phyloP scores from a whole-genome alignment of 2,797 vertebrate genomes.

The Sarcoramphus papa region DNA sequence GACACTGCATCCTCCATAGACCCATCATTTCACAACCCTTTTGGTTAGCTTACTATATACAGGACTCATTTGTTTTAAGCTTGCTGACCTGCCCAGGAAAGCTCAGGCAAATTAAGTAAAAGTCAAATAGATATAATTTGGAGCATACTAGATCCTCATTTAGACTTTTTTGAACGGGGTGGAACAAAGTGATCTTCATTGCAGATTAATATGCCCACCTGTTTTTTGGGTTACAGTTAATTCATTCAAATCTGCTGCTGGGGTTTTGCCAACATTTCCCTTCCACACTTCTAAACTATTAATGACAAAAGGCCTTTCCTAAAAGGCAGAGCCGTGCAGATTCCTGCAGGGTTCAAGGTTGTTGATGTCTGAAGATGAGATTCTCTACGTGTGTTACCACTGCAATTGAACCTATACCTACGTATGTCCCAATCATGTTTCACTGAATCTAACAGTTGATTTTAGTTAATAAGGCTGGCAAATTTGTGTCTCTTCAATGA shows the following conservation, averaged over 20 bases:
- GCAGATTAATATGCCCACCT: not conserved
- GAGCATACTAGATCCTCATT: not conserved
- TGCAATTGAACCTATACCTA: not conserved
- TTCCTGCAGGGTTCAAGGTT: not conserved
- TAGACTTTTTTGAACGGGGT: not conserved
- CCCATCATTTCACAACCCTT: not conserved
- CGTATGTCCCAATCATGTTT: accelerated
- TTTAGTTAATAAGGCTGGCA: not conserved
- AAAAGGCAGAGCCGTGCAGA: not conserved
- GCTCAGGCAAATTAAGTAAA: not conserved
- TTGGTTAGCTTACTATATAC: not conserved
- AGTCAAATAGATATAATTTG: not conserved
- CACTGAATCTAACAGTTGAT: not conserved
- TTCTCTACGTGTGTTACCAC: accelerated
- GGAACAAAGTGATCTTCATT: not conserved
- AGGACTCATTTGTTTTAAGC: not conserved
- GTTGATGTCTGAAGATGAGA: not conserved
- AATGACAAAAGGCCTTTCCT: not conserved
- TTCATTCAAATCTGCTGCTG: not conserved
- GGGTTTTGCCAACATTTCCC: not conserved
- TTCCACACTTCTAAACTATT: not conserved
- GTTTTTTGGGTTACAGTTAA: not conserved
- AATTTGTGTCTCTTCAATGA: not conserved
- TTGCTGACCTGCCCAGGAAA: not conserved
- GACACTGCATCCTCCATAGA: not conserved